phyloP scores from a whole-genome alignment of 2,888 invertebrate genomes.

The Pteria penguin region DNA sequence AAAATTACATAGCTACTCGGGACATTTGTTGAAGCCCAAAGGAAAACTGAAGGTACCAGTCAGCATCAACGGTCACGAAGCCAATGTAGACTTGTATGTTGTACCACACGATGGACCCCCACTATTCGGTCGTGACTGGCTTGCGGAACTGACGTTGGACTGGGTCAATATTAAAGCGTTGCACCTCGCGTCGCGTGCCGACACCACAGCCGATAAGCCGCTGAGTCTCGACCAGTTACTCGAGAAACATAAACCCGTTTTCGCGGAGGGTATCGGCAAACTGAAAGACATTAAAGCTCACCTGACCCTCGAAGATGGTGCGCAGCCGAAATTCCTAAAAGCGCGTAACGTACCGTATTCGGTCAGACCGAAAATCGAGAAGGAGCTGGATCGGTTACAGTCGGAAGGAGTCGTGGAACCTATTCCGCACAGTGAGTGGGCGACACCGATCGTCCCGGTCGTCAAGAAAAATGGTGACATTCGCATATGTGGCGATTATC shows the following conservation, averaged over 20 bases:
- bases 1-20: slow-evolving; percentile 12
- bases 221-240: background rate
- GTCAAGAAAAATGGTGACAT: slow-evolving; percentile 47
- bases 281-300: slow-evolving; percentile 17
- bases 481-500: slow-evolving; percentile 60
- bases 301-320: slow-evolving; percentile 21
- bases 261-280: background rate
- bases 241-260: background rate
- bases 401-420: slow-evolving; percentile 5
- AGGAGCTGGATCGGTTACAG: slow-evolving; percentile 9
- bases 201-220: background rate
- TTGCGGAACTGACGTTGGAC: background rate
- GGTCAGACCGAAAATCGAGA: slow-evolving; percentile 43
- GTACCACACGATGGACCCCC: background rate
- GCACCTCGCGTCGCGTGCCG: background rate
- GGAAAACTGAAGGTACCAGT: background rate
- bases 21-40: background rate
- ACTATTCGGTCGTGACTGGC: slow-evolving; percentile 12
- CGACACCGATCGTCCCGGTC: slow-evolving; percentile 59
- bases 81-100: background rate
- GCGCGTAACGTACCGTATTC: slow-evolving; percentile 50
- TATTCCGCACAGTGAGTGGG: slow-evolving; percentile 50
- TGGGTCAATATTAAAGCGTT: slow-evolving; percentile 1
- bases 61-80: background rate
- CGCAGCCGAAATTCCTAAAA: slow-evolving; percentile 43